Evolutionary conservation across 2,888 invertebrate genomes (phyloP).

Genomic region (Eustalomyia histrio): DNA sequence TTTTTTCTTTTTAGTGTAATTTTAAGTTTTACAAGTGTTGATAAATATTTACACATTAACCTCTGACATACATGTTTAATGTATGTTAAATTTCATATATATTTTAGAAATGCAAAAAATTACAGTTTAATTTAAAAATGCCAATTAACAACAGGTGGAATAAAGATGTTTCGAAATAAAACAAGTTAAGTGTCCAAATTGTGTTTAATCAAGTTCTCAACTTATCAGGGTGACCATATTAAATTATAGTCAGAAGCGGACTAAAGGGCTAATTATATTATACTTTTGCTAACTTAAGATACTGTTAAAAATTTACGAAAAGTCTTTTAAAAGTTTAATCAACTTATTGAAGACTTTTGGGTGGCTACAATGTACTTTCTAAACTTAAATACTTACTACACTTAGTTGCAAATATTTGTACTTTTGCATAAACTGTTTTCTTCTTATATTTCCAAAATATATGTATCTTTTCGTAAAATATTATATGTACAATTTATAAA

Average conservation of each 20-base stretch:
- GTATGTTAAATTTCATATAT: background rate
- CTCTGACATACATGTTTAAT: background rate
- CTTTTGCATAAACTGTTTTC: too few relatives aligned
- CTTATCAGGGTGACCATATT: background rate
- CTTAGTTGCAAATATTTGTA: too few relatives aligned
- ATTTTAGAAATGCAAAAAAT: background rate
- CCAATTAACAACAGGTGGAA: constrained; percentile 8
- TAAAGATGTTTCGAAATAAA: background rate
- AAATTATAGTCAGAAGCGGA: background rate
- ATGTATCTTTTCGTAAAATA: too few relatives aligned
- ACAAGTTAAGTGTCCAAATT: background rate
- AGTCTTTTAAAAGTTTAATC: too few relatives aligned
- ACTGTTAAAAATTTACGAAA: too few relatives aligned
- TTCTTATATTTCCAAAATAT: too few relatives aligned
- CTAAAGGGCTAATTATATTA: too few relatives aligned
- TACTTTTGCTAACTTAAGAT: too few relatives aligned
- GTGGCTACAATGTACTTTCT: too few relatives aligned
- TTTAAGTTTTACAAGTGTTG: background rate
- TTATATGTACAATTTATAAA: too few relatives aligned
- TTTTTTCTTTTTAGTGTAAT: background rate
- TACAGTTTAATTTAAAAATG: constrained; percentile 8
- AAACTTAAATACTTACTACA: too few relatives aligned
- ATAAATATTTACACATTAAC: background rate
- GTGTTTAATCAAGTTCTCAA: background rate
- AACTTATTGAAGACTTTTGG: too few relatives aligned